phyloP scores from a whole-genome alignment of 1,140 invertebrate species.

The Vanessa tameamea region DNA sequence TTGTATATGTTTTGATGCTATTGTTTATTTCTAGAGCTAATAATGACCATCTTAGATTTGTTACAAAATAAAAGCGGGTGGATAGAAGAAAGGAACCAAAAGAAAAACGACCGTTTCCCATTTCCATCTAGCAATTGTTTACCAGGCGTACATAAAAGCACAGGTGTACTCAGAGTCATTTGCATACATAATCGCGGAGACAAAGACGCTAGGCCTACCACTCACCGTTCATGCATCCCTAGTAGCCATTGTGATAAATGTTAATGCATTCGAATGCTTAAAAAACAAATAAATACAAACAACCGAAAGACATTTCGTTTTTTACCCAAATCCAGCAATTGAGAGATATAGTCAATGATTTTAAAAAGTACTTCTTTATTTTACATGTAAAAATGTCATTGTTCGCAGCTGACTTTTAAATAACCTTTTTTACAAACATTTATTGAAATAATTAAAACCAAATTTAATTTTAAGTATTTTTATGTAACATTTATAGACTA shows the following conservation, averaged over 20 bases:
- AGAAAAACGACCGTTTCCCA: constrained; percentile 58
- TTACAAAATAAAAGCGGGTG: no score
- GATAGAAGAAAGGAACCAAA: constrained; percentile 13
- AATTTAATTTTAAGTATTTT: no score
- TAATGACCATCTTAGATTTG: no score
- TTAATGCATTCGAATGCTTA: constrained; percentile 64
- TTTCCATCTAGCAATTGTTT: constrained; percentile 69
- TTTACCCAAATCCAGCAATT: background rate
- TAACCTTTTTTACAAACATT: no score
- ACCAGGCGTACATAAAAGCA: constrained; percentile 65
- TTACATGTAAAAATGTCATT: no score
- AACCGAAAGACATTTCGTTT: constrained; percentile 8
- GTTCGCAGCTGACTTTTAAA: no score
- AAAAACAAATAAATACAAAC: constrained; percentile 40
- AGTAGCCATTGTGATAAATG: constrained; percentile 67
- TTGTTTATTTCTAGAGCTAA: no score
- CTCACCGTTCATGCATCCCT: constrained; percentile 60
- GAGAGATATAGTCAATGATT: no score
- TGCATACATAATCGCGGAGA: constrained; percentile 70
- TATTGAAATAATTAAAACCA: no score
- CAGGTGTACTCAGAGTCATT: constrained; percentile 69
- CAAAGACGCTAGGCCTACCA: constrained; percentile 59
- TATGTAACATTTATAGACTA: no score
- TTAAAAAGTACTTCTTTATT: no score
- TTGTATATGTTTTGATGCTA: no score